Percentiles rank a stretch among this genome's conserved stretches.
These are phyloP conservation scores for Ecdyonurus torrentis DNA, from an alignment of 2,888 invertebrate species.

Conservation along the genomic window DNA sequence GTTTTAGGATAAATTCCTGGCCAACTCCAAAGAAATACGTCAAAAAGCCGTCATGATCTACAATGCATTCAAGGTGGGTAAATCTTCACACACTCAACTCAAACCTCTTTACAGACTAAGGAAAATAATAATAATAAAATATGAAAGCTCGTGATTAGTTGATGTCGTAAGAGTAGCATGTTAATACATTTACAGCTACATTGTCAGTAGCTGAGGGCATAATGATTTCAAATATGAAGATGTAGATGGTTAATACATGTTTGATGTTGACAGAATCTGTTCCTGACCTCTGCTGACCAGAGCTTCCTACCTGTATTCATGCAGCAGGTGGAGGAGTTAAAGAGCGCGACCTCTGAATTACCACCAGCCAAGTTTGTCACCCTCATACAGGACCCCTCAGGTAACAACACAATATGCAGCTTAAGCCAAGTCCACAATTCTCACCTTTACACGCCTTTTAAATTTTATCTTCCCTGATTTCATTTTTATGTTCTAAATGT, in stretches of 20 bases:
- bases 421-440: too few species aligned
- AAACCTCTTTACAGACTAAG: too few species aligned
- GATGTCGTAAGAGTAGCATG: too few species aligned
- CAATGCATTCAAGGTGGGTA: slow-evolving; percentile 34
- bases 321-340: slow-evolving; percentile 47
- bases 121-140: too few species aligned
- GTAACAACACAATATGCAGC: too few species aligned
- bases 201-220: too few species aligned
- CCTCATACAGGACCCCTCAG: slow-evolving; percentile 42
- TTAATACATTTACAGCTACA: too few species aligned
- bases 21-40: slow-evolving; percentile 51
- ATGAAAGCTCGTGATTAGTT: too few species aligned
- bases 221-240: neutral
- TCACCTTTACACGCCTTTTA: too few species aligned
- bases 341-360: slow-evolving; percentile 44
- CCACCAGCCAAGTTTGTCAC: slow-evolving; percentile 39
- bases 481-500: too few species aligned
- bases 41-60: slow-evolving; percentile 46
- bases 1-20: slow-evolving; percentile 34
- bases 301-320: slow-evolving; percentile 58
- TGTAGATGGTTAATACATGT: slow-evolving; percentile 8
- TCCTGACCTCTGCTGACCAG: slow-evolving; percentile 40
- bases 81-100: too few species aligned
- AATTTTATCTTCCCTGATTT: too few species aligned
- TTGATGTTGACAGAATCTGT: slow-evolving; percentile 34